phyloP scores from a whole-genome alignment of 2,113 vertebrate genomes.

The Notarius lentiginosus region DNA sequence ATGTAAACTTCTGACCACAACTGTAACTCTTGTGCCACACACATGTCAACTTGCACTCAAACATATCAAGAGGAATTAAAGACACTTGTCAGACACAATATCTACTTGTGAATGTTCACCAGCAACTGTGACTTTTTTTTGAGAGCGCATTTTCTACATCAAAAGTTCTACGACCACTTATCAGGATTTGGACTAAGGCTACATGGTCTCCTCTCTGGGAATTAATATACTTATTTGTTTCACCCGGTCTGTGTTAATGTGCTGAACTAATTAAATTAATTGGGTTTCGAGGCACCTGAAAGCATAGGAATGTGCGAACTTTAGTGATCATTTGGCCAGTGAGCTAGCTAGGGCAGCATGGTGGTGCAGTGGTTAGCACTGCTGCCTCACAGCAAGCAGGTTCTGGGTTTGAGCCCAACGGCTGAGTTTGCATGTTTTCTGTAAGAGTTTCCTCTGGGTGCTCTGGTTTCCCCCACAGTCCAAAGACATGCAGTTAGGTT shows the following conservation, averaged over 20 bases:
- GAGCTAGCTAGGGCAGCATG: no score
- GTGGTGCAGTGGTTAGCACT: no score
- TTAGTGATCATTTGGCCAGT: neutral
- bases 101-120: neutral
- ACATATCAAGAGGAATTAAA: neutral
- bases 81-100: neutral
- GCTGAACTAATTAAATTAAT: neutral
- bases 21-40: neutral
- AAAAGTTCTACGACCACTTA: neutral
- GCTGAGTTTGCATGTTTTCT: no score
- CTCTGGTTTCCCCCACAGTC: no score
- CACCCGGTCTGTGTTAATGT: neutral
- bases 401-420: no score
- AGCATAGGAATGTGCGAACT: neutral
- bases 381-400: no score
- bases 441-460: no score
- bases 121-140: neutral
- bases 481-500: no score
- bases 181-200: neutral
- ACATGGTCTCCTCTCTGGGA: neutral
- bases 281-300: neutral
- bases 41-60: neutral
- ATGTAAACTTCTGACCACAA: no score
- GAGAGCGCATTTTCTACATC: neutral
- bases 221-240: neutral